These are phyloP conservation scores for Blastobasis lacticolella DNA, from an alignment of 2,888 invertebrate species.

Conservation along the genomic window DNA sequence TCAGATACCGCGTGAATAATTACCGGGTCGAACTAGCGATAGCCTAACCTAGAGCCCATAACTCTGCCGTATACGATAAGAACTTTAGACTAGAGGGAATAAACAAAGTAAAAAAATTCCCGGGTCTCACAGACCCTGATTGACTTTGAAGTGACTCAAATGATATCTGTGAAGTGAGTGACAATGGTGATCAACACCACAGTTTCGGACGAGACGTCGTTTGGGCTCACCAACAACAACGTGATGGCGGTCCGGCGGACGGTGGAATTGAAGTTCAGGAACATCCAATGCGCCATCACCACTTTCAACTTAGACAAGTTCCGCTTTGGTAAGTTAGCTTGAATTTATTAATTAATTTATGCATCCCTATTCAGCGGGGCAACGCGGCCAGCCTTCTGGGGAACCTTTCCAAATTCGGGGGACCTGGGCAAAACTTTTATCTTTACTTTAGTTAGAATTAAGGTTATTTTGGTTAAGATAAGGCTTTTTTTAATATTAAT, in stretches of 20 bases:
- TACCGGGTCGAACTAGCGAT: conserved; percentile 18
- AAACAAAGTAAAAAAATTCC: too few species aligned
- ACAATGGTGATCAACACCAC: conserved; percentile 34
- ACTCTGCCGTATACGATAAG: background rate
- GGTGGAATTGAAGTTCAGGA: conserved; percentile 79
- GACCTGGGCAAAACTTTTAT: too few species aligned
- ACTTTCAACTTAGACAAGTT: conserved; percentile 71
- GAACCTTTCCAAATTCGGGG: too few species aligned
- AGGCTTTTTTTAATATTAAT: too few species aligned
- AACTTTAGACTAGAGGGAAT: too few species aligned
- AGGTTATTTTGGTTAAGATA: too few species aligned
- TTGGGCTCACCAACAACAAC: conserved; percentile 52
- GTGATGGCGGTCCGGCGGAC: conserved; percentile 71
- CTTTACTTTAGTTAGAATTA: too few species aligned
- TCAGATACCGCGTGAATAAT: conserved; percentile 30
- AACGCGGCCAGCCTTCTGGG: too few species aligned
- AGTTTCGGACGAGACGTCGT: conserved; percentile 34
- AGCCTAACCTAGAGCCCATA: conserved; percentile 14
- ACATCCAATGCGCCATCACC: conserved; percentile 78
- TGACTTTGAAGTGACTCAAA: conserved; percentile 19
- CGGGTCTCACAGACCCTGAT: background rate
- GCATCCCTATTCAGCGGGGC: too few species aligned
- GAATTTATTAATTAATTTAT: too few species aligned
- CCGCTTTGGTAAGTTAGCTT: conserved; percentile 71
- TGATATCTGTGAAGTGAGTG: conserved; percentile 15